Conservation (phyloP, 92 coral and sea anemone genomes). For the Porites lobata region DNA sequence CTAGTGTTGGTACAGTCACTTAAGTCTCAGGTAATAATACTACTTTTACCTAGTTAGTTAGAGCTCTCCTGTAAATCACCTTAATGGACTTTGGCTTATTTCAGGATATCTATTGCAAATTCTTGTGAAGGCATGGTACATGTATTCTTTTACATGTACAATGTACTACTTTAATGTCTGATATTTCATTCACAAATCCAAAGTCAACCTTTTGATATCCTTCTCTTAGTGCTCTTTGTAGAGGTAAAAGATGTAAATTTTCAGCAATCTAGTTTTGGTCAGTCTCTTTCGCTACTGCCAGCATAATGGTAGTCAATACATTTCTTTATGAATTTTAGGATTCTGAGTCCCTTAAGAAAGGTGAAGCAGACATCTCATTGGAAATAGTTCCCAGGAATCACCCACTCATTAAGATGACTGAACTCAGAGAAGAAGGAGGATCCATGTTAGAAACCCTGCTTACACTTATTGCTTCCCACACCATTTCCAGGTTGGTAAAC, state of each 20-base stretch:
- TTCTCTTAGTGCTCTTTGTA: no score
- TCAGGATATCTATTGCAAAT: no score
- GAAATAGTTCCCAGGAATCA: conserved; percentile 92
- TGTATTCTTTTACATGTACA: no score
- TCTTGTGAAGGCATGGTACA: no score
- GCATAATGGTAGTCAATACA: neutral
- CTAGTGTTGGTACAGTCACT: conserved; percentile 96
- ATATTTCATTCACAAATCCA: no score
- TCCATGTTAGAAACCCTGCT: conserved; percentile 93
- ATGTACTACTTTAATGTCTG: no score
- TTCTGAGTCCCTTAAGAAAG: conserved; percentile 83
- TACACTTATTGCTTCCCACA: conserved; percentile 95
- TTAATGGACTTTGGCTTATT: no score
- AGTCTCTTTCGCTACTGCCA: neutral
- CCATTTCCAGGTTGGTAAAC: conserved; percentile 87
- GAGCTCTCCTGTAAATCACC: no score
- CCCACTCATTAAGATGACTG: conserved; percentile 95
- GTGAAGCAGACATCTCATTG: conserved; percentile 84
- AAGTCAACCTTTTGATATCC: no score
- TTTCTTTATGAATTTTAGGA: conserved; percentile 41
- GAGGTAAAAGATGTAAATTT: no score
- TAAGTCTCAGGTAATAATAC: conserved; percentile 78
- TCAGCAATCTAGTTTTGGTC: no score
- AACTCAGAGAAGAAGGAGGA: conserved; percentile 96
- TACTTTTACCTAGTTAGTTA: neutral